Conservation (phyloP, 2,888 invertebrate genomes). For the Yponomeuta plumbellus region DNA sequence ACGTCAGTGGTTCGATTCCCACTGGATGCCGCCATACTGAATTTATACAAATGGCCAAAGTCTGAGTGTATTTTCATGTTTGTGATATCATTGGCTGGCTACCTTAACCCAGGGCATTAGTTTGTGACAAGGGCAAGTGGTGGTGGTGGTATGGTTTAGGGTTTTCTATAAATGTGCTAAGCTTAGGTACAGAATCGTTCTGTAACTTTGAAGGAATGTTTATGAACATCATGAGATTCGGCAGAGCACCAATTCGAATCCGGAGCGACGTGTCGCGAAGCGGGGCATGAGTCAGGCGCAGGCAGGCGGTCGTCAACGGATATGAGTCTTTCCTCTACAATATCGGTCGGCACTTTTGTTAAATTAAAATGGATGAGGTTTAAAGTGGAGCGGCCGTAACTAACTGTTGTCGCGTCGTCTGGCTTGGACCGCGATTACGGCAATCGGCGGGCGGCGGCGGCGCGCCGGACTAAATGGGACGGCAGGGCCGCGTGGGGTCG, state of each 20-base stretch:
- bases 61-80: too few species aligned
- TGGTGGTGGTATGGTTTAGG: too few species aligned
- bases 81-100: too few species aligned
- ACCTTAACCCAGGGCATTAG: too few species aligned
- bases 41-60: too few species aligned
- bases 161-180: too few species aligned
- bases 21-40: too few species aligned
- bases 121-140: too few species aligned
- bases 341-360: constrained; percentile 75
- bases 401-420: constrained; percentile 62
- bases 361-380: constrained; percentile 76
- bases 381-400: constrained; percentile 73
- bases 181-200: too few species aligned
- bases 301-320: constrained; percentile 45
- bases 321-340: constrained; percentile 71
- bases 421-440: constrained; percentile 50
- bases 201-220: not conserved
- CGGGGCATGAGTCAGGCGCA: not conserved
- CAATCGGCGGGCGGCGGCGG: constrained; percentile 38
- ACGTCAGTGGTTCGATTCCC: too few species aligned
- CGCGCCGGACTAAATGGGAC: not conserved
- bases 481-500: constrained; percentile 8
- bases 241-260: not conserved
- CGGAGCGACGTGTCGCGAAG: not conserved
- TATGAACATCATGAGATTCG: not conserved